These are phyloP conservation scores for Troides oblongomaculatus DNA, from an alignment of 2,888 invertebrate genomes.

Conservation along the genomic window DNA sequence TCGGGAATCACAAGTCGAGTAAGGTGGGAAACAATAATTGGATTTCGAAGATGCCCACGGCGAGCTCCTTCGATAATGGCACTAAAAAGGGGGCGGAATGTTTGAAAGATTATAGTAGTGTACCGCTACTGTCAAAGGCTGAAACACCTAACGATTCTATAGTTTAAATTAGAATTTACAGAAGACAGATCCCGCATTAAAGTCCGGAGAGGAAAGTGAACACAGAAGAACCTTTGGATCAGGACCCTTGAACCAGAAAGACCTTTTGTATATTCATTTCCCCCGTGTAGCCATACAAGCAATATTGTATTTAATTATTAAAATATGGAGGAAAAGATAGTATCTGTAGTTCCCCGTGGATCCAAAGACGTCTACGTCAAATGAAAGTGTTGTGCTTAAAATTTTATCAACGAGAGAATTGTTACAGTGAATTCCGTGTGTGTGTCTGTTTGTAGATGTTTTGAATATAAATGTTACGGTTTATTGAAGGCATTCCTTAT, in stretches of 20 bases:
- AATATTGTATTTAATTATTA: too few species aligned
- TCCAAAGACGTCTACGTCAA: constrained; percentile 11
- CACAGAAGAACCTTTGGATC: too few species aligned
- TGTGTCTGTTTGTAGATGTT: constrained; percentile 1
- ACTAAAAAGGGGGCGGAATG: constrained; percentile 59
- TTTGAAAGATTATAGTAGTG: constrained; percentile 74
- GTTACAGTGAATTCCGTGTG: constrained; percentile 25
- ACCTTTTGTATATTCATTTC: too few species aligned
- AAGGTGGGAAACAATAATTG: constrained; percentile 76
- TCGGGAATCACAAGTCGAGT: constrained; percentile 61
- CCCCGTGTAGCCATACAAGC: too few species aligned
- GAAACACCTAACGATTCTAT: constrained; percentile 70
- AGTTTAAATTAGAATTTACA: constrained; percentile 2
- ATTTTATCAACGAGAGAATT: constrained; percentile 33
- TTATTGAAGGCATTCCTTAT: constrained; percentile 24
- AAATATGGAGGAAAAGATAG: too few species aligned
- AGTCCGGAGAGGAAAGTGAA: neutral
- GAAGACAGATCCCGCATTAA: neutral
- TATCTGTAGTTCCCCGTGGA: neutral
- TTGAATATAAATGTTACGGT: constrained; percentile 1
- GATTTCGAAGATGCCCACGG: constrained; percentile 68
- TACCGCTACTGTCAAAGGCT: constrained; percentile 68
- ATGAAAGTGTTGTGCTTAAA: constrained; percentile 24
- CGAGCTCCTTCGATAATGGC: constrained; percentile 72
- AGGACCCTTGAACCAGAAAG: too few species aligned